Conservation (phyloP, 2,797 vertebrate species). For the Erethizon dorsatum region DNA sequence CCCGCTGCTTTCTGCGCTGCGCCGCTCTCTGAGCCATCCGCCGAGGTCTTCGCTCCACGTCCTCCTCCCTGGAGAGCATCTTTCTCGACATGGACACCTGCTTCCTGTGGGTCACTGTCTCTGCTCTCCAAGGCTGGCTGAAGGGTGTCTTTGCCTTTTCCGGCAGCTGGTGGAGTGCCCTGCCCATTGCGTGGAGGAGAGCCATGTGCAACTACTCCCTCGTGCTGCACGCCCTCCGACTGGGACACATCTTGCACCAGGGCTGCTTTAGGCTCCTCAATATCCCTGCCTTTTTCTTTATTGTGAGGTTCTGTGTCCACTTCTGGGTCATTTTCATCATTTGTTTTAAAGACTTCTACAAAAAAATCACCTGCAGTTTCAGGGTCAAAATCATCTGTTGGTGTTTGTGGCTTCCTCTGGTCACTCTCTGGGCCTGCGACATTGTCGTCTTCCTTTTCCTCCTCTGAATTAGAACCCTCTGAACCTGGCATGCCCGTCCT, state of each 20-base stretch:
- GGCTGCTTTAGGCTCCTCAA: conserved; percentile 48
- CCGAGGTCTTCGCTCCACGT: not conserved
- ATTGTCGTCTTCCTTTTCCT: conserved; percentile 77
- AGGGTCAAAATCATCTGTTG: not conserved
- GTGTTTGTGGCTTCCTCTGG: not conserved
- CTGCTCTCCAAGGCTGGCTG: conserved; percentile 37
- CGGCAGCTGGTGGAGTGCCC: conserved; percentile 54
- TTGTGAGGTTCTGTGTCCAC: not conserved
- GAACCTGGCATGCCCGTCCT: conserved; percentile 69
- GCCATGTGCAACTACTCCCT: not conserved
- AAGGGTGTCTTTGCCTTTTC: conserved; percentile 67
- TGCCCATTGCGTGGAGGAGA: not conserved
- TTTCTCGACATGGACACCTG: conserved; percentile 58
- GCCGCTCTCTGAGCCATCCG: conserved; percentile 64
- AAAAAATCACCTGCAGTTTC: conserved; percentile 56
- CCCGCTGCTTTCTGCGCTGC: not conserved
- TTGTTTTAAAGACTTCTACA: conserved; percentile 50
- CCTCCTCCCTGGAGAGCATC: conserved; percentile 27
- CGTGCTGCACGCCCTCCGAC: not conserved
- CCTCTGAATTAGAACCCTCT: conserved; percentile 85
- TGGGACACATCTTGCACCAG: not conserved
- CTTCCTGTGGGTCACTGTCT: conserved; percentile 59
- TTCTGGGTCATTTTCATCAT: conserved; percentile 20
- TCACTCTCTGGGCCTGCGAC: conserved; percentile 63
- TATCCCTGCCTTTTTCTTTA: conserved; percentile 57